These are phyloP conservation scores for Conopomorpha cramerella DNA, from an alignment of 1,140 invertebrate species.

Conservation along the genomic window DNA sequence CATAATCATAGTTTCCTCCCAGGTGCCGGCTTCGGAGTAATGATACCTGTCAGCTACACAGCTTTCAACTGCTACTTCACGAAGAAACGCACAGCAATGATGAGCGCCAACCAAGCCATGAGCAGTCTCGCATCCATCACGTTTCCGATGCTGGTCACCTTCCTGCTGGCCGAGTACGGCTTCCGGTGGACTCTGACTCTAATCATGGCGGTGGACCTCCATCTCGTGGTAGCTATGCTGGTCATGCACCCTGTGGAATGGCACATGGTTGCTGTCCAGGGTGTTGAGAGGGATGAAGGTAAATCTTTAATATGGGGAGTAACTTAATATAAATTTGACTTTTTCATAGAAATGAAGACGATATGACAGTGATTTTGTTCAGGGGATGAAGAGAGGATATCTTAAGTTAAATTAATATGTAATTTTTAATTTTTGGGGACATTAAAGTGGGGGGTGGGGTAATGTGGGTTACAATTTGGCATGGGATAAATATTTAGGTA, in stretches of 20 bases:
- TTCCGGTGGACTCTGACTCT: conserved; percentile 39
- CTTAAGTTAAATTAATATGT: no score
- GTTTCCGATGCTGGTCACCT: conserved; percentile 40
- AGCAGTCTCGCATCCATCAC: conserved; percentile 47
- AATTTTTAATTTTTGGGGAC: no score
- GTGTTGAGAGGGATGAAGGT: conserved; percentile 5
- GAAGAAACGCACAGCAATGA: conserved; percentile 41
- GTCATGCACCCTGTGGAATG: conserved; percentile 52
- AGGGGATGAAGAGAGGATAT: no score
- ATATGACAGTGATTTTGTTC: no score
- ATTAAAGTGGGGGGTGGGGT: no score
- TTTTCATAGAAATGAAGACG: no score
- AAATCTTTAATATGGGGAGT: no score
- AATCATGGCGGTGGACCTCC: conserved; percentile 43
- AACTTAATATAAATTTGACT: no score
- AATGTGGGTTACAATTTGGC: no score
- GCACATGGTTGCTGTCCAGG: conserved; percentile 23
- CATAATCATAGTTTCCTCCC: conserved; percentile 12
- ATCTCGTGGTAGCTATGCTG: conserved; percentile 43
- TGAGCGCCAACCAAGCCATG: conserved; percentile 48
- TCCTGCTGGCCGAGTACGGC: conserved; percentile 34
- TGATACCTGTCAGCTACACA: conserved; percentile 47
- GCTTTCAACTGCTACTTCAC: conserved; percentile 49
- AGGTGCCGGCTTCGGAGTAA: conserved; percentile 47
- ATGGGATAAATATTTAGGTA: no score